These are phyloP conservation scores for Takifugu flavidus DNA, from an alignment of 2,113 vertebrate genomes.

Conservation along the genomic window DNA sequence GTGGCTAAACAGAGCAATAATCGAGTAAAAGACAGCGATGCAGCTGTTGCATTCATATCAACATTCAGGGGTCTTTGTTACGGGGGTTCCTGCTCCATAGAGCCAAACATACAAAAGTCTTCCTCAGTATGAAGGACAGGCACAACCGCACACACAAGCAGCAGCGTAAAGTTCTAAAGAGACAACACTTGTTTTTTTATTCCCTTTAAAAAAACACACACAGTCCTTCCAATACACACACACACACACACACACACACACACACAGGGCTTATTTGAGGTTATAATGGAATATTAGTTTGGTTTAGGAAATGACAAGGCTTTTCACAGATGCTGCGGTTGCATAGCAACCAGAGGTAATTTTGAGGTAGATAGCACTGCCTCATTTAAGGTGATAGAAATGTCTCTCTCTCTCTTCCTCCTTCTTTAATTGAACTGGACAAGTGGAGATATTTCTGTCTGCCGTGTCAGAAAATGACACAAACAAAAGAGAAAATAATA, in stretches of 20 bases:
- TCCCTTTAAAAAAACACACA: neutral
- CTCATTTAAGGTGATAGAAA: conserved; percentile 63
- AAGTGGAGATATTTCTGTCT: conserved; percentile 50
- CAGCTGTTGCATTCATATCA: no score
- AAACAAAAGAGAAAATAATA: neutral
- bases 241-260: conserved; percentile 20
- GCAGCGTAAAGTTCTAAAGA: neutral
- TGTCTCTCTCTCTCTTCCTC: conserved; percentile 6
- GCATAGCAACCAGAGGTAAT: conserved; percentile 72
- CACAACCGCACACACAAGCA: neutral
- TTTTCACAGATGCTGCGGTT: conserved; percentile 66
- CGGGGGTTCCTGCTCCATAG: no score
- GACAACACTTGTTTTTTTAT: no score
- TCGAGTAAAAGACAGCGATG: no score
- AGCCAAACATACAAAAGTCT: no score
- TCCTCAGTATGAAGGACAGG: neutral
- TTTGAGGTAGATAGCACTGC: conserved; percentile 60
- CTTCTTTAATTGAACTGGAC: conserved; percentile 37
- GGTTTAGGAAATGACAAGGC: conserved; percentile 73
- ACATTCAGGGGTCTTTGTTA: no score
- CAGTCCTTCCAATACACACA: neutral
- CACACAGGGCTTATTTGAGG: conserved; percentile 62
- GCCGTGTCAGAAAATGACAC: conserved; percentile 4
- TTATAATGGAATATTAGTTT: conserved; percentile 70
- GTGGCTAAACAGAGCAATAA: no score